These are phyloP conservation scores for Cerceris ruficornis DNA, from an alignment of 2,888 invertebrate species.

Conservation along the genomic window DNA sequence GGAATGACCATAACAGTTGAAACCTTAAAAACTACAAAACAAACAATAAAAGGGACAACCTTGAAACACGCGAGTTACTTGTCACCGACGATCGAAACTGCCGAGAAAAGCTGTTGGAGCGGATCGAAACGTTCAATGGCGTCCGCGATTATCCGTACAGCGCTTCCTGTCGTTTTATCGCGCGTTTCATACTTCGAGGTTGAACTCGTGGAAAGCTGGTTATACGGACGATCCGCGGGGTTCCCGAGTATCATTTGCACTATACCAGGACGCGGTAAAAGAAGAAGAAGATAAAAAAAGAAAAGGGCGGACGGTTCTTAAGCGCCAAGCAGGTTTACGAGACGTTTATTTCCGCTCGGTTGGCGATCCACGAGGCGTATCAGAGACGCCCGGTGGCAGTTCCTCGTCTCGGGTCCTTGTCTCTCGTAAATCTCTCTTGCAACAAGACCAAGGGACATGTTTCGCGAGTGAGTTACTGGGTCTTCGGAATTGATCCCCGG, in stretches of 20 bases:
- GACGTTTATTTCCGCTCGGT: conserved; percentile 72
- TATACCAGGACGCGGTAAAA: conserved; percentile 1
- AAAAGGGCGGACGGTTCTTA: conserved; percentile 37
- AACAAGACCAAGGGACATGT: conserved; percentile 52
- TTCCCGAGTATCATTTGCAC: conserved; percentile 28
- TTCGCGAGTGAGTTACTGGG: conserved; percentile 54
- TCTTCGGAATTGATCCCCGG: conserved; percentile 8
- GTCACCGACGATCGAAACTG: not conserved
- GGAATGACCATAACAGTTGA: too few species aligned
- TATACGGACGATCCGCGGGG: conserved; percentile 23
- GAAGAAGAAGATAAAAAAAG: conserved; percentile 25
- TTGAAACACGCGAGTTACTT: too few species aligned
- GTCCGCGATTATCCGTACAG: conserved; percentile 13
- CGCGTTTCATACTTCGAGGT: conserved; percentile 9
- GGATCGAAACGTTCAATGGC: not conserved
- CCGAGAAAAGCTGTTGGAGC: not conserved
- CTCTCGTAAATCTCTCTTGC: conserved; percentile 60
- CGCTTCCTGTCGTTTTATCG: conserved; percentile 25
- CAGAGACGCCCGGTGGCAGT: conserved; percentile 61
- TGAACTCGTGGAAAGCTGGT: conserved; percentile 52
- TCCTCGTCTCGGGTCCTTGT: conserved; percentile 48
- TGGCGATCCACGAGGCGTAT: conserved; percentile 66
- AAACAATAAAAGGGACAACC: too few species aligned
- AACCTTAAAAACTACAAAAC: too few species aligned
- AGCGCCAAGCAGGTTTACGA: conserved; percentile 64